Base-by-base conservation (phyloP, 2,888 invertebrate species). In the Phalera bucephala region DNA sequence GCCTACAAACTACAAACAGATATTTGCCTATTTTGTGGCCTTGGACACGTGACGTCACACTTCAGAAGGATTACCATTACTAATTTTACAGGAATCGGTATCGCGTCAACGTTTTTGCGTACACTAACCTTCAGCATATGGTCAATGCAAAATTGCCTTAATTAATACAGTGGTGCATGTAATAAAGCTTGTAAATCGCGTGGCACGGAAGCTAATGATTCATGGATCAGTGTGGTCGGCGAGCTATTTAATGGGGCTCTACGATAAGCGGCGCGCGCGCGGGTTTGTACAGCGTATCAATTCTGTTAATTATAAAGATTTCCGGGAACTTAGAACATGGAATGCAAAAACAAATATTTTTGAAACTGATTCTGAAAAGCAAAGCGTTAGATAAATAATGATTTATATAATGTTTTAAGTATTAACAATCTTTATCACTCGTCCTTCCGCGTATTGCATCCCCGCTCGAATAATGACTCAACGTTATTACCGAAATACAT, bases 81-180 rank as follows among this genome's bases (percentile, higher is more conserved):
- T 53, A 55, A 64, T 57, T 63, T 70, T 51, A 34, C 38, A 48
- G 51, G 72, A 75, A 73, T 55, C 55, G 39, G 43, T 52, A 60
- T 51, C 56, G 46, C 61, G 65, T 54, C 58, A 57, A 37, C 31
- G 40, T 47, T 49, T 36, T 35, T 39, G 36, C 53, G 46, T 19
- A 27, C 33, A 32, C n/a, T 28, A 20, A 27, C 63, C 62, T 55
- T 64, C 50, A 22, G 21, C 35, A 23, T 31, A 40, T 39, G 37
- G 47, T 36, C 49, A 53, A 53, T 55, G 67, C 60, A 73, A 71
- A 69, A 62, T 44, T 36, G 52, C 48, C 58, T 52, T 68, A 75
- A 74, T 76, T 65, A 68, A 63, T 54, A 43, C 45, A 46, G 42
- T 52, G 64, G 66, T 60, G 64, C 49, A 59, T 64, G 56, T 44